Base-by-base conservation (phyloP, 2,888 invertebrate genomes). In the Halictus quadricinctus region DNA sequence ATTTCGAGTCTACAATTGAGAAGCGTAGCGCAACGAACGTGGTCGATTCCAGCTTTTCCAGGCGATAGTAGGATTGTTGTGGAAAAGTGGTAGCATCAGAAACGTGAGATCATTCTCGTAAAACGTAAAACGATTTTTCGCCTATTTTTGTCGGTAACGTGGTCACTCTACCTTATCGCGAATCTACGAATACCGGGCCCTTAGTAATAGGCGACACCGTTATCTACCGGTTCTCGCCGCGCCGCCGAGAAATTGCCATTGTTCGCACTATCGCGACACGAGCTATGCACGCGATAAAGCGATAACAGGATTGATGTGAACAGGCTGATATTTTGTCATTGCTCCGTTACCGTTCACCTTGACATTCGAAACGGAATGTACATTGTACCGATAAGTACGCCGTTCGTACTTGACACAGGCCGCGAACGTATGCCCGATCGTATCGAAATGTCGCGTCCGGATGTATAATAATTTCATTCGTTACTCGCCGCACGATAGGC, bases 291-390 rank as follows among this genome's bases (percentile, higher is more conserved):
- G 25, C 64, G 64, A 13, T 7, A 21, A 41, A n/a, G 29, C 72
- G 48, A 48, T 72, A 72, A 48, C 48, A 21, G 8, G 13, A 48
- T 8, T 21, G 13, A 13, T 21, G 25, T 25, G 36, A 76, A 80
- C 36, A 48, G 12, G 46, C 46, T 18, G 25, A 66, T 69, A 73
- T 80, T 80, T 80, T 77, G 77, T 77, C 54, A 64, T 64, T 50
- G 48, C 6, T 8, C 18, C 21, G 25, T 4, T n/a, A 12, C 18
- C 21, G n/a, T 69, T 54, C n/a, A 58, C 78, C 76, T 72, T 69
- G 75, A 72, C 70, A 75, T 79, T 75, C 50, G 8, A 8, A n/a
- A 25, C 29, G 48, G 66, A 48, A 54, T 6, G 60, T 41, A 36
- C 46, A 29, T 2, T 13, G 48, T 8, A 29, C 25, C 36, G 41